Percentiles rank a stretch among this genome's conserved stretches.
Evolutionary conservation across 2,113 vertebrate species (phyloP).

Genomic region (Montifringilla adamsi): DNA sequence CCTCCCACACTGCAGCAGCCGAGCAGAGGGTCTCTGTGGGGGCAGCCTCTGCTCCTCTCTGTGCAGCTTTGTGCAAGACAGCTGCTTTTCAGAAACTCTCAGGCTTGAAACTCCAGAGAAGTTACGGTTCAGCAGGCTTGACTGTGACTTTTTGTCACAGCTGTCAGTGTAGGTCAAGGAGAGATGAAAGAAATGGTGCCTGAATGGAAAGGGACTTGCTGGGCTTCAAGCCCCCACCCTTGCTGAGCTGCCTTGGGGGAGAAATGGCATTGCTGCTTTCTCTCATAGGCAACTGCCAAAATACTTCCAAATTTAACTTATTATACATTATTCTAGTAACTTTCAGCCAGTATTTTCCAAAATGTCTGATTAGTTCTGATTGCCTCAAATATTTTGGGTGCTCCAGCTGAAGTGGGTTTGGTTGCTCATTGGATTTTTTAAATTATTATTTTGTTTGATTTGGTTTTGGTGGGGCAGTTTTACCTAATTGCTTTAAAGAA

Average conservation of each 20-base stretch:
- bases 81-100: constrained; percentile 2
- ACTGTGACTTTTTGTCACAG: constrained; percentile 46
- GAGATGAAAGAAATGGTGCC: background rate
- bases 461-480: background rate
- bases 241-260: background rate
- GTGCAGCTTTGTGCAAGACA: background rate
- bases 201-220: background rate
- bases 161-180: constrained; percentile 24
- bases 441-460: background rate
- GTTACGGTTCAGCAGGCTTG: constrained; percentile 7
- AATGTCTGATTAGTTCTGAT: background rate
- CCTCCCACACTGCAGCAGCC: background rate
- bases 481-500: background rate
- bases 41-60: background rate
- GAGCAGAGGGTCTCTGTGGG: background rate
- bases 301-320: background rate
- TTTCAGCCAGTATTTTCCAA: background rate
- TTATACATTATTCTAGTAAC: background rate
- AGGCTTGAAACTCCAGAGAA: background rate
- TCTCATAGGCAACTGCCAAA: background rate
- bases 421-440: fast-evolving
- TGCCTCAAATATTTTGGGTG: background rate
- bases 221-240: background rate
- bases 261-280: background rate
- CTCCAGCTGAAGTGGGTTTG: background rate